phyloP scores from a whole-genome alignment of 2,113 vertebrate genomes.

The Ailurus styani region DNA sequence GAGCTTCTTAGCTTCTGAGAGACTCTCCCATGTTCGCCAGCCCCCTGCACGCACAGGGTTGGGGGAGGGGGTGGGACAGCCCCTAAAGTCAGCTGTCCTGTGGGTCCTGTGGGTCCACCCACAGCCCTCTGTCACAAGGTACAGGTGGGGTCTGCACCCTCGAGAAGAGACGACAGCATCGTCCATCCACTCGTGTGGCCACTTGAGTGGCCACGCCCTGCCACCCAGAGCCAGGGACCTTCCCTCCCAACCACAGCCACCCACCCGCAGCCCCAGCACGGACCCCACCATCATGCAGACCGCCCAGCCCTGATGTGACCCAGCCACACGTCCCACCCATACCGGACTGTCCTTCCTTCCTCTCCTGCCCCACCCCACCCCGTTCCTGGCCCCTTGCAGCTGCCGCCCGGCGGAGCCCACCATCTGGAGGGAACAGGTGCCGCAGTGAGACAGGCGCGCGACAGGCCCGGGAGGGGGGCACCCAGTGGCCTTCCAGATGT shows the following conservation, averaged over 20 bases:
- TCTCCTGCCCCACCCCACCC: accelerated
- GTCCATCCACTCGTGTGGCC: neutral
- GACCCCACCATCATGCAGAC: neutral
- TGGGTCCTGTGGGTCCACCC: neutral
- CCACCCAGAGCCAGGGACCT: neutral
- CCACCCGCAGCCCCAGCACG: neutral
- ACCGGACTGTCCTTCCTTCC: neutral
- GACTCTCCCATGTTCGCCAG: neutral
- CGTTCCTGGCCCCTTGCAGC: neutral
- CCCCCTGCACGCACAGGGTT: too few relatives aligned
- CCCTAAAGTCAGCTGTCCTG: neutral
- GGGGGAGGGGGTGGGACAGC: neutral
- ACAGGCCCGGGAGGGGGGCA: neutral
- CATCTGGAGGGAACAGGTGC: neutral
- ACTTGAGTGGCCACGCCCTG: neutral
- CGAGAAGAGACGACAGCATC: neutral
- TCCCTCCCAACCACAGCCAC: too few relatives aligned
- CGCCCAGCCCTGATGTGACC: neutral
- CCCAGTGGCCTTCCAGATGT: accelerated
- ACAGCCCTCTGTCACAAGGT: neutral
- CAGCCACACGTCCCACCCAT: accelerated
- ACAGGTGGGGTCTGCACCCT: neutral
- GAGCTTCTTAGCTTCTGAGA: neutral
- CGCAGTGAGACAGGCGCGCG: accelerated
- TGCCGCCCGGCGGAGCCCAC: accelerated